Conservation (phyloP, 2,888 invertebrate genomes). For the Carcina quercana region DNA sequence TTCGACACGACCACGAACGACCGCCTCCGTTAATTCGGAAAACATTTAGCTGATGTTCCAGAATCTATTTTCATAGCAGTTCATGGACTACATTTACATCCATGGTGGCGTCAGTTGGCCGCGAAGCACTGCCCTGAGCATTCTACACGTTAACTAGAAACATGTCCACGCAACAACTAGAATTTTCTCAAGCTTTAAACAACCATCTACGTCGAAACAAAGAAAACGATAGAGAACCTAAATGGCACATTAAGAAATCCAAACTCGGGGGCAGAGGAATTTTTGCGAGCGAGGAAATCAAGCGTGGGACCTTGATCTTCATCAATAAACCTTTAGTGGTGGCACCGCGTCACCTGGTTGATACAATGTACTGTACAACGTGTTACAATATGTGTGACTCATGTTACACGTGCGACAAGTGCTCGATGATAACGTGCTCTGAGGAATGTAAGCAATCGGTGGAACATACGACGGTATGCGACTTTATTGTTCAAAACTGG, state of each 20-base stretch:
- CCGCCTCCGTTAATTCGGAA: conserved; percentile 39
- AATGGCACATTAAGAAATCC: conserved; percentile 77
- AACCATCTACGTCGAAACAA: conserved; percentile 18
- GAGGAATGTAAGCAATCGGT: conserved; percentile 69
- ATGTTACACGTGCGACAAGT: conserved; percentile 71
- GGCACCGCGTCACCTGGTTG: conserved; percentile 75
- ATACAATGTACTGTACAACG: conserved; percentile 74
- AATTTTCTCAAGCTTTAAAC: conserved; percentile 13
- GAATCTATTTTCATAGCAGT: conserved; percentile 63
- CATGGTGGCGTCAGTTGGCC: conserved; percentile 36
- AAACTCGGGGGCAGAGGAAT: conserved; percentile 80
- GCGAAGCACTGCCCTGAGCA: conserved; percentile 29
- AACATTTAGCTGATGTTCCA: conserved; percentile 49
- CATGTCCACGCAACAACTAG: too few relatives aligned
- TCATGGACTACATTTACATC: conserved; percentile 31
- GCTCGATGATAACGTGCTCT: conserved; percentile 79
- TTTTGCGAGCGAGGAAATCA: conserved; percentile 77
- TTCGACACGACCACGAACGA: conserved; percentile 50
- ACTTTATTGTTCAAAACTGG: conserved; percentile 71
- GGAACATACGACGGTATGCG: conserved; percentile 76
- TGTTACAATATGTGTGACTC: conserved; percentile 70
- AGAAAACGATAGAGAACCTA: conserved; percentile 18
- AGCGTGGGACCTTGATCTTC: conserved; percentile 78
- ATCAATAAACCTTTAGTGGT: conserved; percentile 78
- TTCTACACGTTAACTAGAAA: too few relatives aligned